phyloP scores from a whole-genome alignment of 2,797 vertebrate species.

The Eptatretus atami region DNA sequence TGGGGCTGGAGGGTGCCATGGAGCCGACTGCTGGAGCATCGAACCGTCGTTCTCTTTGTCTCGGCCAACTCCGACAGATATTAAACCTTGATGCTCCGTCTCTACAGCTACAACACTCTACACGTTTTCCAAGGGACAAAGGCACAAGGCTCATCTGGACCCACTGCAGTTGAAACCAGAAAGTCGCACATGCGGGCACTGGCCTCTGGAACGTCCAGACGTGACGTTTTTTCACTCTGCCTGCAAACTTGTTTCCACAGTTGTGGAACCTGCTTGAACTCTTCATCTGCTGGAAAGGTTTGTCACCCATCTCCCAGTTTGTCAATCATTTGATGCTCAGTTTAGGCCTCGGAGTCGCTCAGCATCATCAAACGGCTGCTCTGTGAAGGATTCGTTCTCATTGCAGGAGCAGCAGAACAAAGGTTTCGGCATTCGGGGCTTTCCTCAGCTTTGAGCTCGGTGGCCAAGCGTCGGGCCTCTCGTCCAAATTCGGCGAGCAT shows the following conservation, averaged over 20 bases:
- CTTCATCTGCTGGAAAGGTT: no score
- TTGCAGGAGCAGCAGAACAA: conserved; percentile 38
- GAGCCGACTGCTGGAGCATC: background rate
- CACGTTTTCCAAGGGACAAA: no score
- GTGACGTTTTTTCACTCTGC: no score
- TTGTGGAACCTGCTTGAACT: no score
- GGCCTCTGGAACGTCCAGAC: no score
- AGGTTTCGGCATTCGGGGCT: conserved; percentile 56
- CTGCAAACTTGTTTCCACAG: no score
- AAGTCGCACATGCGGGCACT: no score
- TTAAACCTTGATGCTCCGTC: background rate
- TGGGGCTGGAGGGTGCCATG: background rate
- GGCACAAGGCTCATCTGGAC: no score
- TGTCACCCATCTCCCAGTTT: conserved; percentile 15
- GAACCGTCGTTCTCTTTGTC: background rate
- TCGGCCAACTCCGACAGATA: background rate
- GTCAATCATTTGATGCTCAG: conserved; percentile 15
- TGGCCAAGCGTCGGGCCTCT: conserved; percentile 35
- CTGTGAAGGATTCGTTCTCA: conserved; percentile 55
- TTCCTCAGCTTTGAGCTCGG: conserved; percentile 43
- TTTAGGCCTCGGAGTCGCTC: conserved; percentile 29
- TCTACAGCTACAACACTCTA: no score
- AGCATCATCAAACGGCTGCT: conserved; percentile 47
- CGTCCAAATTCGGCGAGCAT: conserved; percentile 43
- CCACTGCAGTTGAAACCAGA: no score